phyloP scores from a whole-genome alignment of 2,113 vertebrate genomes.

The Agelaius tricolor region DNA sequence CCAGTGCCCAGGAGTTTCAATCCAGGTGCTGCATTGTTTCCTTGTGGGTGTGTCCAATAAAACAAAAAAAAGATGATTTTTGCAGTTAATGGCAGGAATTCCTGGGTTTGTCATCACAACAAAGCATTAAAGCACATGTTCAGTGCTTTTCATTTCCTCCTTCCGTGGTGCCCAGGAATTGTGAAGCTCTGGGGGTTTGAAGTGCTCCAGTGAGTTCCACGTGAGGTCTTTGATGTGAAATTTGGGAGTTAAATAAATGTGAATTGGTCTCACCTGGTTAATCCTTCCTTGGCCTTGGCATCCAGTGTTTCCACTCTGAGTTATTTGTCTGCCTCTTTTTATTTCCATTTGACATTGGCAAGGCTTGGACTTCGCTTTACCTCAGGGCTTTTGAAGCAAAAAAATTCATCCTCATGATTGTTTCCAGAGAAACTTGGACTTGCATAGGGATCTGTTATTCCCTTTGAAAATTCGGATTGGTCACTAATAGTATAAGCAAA shows the following conservation, averaged over 20 bases:
- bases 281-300: neutral
- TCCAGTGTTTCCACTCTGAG: neutral
- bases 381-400: neutral
- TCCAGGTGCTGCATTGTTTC: neutral
- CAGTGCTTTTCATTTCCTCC: neutral
- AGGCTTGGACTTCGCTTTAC: neutral
- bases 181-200: neutral
- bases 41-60: neutral
- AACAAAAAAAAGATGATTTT: neutral
- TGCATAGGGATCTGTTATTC: neutral
- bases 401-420: neutral
- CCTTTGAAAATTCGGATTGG: neutral
- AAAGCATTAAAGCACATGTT: neutral
- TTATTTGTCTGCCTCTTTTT: neutral
- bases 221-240: neutral
- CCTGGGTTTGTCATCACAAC: neutral
- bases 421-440: neutral
- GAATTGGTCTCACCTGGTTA: accelerated
- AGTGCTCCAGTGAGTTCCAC: neutral
- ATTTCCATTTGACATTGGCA: neutral
- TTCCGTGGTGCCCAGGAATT: neutral
- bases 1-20: neutral
- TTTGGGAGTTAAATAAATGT: neutral
- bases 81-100: neutral
- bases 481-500: neutral